Conservation (phyloP, 2,797 vertebrate species). For the Pseudopleuronectes americanus region DNA sequence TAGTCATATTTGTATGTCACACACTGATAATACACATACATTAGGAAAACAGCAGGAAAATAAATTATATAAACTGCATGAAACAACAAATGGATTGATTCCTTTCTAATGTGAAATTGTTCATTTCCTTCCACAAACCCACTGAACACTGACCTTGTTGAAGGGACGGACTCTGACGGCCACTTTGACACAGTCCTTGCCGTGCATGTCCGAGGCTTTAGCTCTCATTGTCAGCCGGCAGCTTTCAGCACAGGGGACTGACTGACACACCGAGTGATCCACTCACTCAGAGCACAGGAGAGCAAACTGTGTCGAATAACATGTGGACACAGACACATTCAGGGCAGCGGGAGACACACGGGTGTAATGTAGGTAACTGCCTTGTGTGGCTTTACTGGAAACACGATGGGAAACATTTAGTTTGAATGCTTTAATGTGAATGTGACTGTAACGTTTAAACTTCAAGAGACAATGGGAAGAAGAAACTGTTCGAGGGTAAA, state of each 20-base stretch:
- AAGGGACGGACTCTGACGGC: slow-evolving; percentile 87
- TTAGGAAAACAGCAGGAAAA: background rate
- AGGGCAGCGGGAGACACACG: background rate
- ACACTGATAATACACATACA: background rate
- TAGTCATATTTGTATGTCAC: background rate
- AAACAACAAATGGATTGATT: background rate
- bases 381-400: background rate
- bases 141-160: slow-evolving; percentile 85
- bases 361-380: background rate
- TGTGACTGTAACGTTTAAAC: accelerated
- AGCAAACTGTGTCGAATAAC: slow-evolving; percentile 58
- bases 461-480: too few relatives aligned
- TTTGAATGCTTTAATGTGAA: background rate
- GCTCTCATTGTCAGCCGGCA: slow-evolving; percentile 54
- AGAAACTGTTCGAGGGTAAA: too few relatives aligned
- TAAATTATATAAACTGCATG: accelerated
- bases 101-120: background rate
- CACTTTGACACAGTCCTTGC: slow-evolving; percentile 86
- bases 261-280: slow-evolving; percentile 1
- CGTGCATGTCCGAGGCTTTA: slow-evolving; percentile 70
- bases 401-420: background rate
- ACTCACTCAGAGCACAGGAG: slow-evolving; percentile 4
- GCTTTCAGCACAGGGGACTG: background rate
- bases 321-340: slow-evolving; percentile 12
- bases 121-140: background rate